Conservation (phyloP, 2,888 invertebrate species). For the Elysia crispata region DNA sequence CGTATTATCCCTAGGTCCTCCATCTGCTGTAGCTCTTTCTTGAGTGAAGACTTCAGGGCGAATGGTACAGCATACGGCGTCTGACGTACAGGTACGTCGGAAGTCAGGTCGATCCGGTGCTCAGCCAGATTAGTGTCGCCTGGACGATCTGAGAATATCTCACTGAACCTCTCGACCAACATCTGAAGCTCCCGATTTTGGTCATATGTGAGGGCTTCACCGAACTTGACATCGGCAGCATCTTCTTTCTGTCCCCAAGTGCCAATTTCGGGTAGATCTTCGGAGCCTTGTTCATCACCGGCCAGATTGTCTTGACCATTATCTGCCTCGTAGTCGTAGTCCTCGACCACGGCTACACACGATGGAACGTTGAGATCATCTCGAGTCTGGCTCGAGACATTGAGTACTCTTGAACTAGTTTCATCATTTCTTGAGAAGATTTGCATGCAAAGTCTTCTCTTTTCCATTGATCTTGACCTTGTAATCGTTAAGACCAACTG, state of each 20-base stretch:
- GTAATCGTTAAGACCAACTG: too few species aligned
- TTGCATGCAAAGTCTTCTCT: slow-evolving; percentile 28
- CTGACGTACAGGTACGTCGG: background rate
- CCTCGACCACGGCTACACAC: slow-evolving; percentile 6
- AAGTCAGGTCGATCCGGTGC: background rate
- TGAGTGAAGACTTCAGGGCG: background rate
- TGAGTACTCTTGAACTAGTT: background rate
- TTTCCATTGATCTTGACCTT: slow-evolving; percentile 49
- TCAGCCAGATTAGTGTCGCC: background rate
- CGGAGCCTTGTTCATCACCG: background rate
- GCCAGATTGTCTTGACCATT: background rate
- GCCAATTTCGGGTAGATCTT: background rate
- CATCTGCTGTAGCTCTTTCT: slow-evolving; percentile 20
- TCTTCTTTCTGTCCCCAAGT: slow-evolving; percentile 9
- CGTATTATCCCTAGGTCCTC: slow-evolving; percentile 14
- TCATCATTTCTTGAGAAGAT: slow-evolving; percentile 13
- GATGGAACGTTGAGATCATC: too few species aligned
- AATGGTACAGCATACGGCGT: background rate
- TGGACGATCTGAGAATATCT: background rate
- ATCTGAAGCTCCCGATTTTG: background rate
- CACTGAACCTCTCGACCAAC: background rate
- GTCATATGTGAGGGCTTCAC: background rate
- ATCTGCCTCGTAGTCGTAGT: background rate
- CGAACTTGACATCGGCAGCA: slow-evolving; percentile 10
- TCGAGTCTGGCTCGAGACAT: too few species aligned